phyloP scores from a whole-genome alignment of 2,113 vertebrate species.

The Elephas maximus region DNA sequence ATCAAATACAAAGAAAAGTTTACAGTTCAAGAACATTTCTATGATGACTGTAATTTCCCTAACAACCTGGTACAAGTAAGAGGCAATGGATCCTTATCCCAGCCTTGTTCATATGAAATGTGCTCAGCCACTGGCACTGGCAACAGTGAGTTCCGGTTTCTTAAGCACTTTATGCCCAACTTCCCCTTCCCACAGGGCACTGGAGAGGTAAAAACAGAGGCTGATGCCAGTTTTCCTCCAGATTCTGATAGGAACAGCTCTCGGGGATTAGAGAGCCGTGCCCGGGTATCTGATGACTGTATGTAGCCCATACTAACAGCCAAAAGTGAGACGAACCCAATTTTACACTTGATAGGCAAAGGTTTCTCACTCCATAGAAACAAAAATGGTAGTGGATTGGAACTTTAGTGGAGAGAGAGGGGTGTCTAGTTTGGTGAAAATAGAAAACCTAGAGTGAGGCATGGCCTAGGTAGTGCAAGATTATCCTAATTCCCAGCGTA shows the following conservation, averaged over 20 bases:
- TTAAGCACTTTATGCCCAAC: conserved; percentile 81
- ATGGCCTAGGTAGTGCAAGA: background rate
- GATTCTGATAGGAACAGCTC: conserved; percentile 60
- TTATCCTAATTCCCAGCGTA: background rate
- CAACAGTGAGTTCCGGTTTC: conserved; percentile 83
- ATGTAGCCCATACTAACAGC: conserved; percentile 65
- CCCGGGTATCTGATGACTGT: conserved; percentile 60
- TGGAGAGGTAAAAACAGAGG: conserved; percentile 65
- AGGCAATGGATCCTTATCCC: conserved; percentile 68
- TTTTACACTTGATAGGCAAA: background rate
- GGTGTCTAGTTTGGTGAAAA: background rate
- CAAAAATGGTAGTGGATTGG: background rate
- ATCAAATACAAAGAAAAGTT: conserved; percentile 75
- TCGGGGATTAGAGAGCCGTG: conserved; percentile 7
- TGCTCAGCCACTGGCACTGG: conserved; percentile 76
- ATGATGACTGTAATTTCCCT: conserved; percentile 76
- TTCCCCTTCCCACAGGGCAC: conserved; percentile 38
- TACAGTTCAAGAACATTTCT: conserved; percentile 72
- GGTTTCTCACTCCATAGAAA: background rate
- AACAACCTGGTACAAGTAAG: conserved; percentile 59
- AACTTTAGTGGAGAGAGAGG: background rate
- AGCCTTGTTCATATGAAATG: conserved; percentile 67
- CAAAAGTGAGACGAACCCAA: background rate
- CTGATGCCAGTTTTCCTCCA: conserved; percentile 46
- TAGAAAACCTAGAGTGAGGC: background rate